Conservation (phyloP, 2,113 vertebrate species). For the Lamprotornis superbus region DNA sequence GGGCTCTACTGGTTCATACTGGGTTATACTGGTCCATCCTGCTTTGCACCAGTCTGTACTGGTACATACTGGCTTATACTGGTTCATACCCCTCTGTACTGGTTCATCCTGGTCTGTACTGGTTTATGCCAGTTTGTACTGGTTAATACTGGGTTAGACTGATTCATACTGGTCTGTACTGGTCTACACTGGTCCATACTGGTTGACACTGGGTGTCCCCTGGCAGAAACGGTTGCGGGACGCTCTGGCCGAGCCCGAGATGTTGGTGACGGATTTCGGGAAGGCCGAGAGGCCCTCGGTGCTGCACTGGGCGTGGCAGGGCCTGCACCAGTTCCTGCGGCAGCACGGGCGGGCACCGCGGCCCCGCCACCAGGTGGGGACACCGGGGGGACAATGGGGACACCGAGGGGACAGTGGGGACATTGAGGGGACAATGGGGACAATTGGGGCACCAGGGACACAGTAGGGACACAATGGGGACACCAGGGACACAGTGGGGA, state of each 20-base stretch:
- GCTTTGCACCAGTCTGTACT: no score
- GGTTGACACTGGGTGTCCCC: no score
- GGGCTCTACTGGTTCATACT: background rate
- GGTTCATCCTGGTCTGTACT: background rate
- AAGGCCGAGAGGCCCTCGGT: background rate
- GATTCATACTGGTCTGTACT: no score
- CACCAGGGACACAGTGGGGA: no score
- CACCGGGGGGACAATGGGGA: background rate
- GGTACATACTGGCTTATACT: no score
- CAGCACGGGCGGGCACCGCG: background rate
- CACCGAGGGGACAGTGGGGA: background rate
- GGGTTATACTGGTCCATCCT: background rate
- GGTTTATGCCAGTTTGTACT: no score
- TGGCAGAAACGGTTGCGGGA: background rate
- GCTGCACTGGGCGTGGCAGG: background rate
- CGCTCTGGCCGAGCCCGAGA: background rate
- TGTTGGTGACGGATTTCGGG: background rate
- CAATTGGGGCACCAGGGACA: no score
- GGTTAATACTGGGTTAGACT: no score
- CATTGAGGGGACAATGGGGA: no score
- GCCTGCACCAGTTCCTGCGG: background rate
- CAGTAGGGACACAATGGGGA: no score
- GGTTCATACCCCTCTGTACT: fast-evolving
- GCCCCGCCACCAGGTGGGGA: conserved; percentile 65
- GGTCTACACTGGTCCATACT: no score